Conservation (phyloP, 2,797 vertebrate species). For the Pseudomugil gertrudae region DNA sequence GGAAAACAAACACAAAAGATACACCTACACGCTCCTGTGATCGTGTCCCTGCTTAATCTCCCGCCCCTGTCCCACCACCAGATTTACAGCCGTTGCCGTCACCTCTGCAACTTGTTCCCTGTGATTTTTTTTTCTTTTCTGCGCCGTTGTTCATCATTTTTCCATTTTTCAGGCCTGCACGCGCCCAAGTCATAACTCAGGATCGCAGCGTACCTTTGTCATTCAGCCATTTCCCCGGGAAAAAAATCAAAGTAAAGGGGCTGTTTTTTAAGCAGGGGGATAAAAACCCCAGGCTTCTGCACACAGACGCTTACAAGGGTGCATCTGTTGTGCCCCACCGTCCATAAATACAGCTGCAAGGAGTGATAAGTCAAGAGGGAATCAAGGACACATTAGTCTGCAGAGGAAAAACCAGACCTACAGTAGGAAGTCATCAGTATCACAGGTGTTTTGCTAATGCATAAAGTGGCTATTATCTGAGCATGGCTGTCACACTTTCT, state of each 20-base stretch:
- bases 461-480: constrained; percentile 68
- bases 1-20: constrained; percentile 37
- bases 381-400: constrained; percentile 62
- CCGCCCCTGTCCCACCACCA: constrained; percentile 49
- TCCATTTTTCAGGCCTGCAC: constrained; percentile 69
- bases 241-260: constrained; percentile 50
- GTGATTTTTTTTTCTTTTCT: constrained; percentile 41
- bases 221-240: constrained; percentile 51
- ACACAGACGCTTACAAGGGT: constrained; percentile 48
- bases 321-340: constrained; percentile 27
- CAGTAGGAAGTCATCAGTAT: constrained; percentile 59
- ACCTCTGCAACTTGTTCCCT: constrained; percentile 67
- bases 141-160: constrained; percentile 76
- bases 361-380: constrained; percentile 61
- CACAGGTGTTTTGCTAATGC: constrained; percentile 70
- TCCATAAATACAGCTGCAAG: constrained; percentile 52
- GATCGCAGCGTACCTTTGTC: constrained; percentile 59
- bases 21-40: constrained; percentile 5
- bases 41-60: constrained; percentile 52
- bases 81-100: constrained; percentile 72
- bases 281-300: constrained; percentile 43
- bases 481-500: constrained; percentile 39
- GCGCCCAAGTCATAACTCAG: constrained; percentile 59
- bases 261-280: constrained; percentile 34
- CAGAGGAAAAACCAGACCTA: constrained; percentile 25